Percentiles rank a stretch among this genome's conserved stretches.
These are phyloP conservation scores for Meteorus colon DNA, from an alignment of 2,888 invertebrate species.

Conservation along the genomic window DNA sequence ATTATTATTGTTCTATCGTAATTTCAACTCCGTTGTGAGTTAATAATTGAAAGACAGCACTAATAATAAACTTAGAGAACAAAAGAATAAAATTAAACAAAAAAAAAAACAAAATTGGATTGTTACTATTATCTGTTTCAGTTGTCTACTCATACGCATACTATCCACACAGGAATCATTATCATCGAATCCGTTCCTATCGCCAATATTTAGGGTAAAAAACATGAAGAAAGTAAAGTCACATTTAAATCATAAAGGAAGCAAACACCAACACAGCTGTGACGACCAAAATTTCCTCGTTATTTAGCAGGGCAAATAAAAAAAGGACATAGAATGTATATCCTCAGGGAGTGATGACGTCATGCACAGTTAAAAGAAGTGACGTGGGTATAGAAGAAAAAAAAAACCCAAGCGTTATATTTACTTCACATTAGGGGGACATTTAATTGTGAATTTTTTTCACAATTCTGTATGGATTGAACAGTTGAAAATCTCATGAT, in stretches of 20 bases:
- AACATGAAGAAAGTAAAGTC: neutral
- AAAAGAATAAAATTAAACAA: neutral
- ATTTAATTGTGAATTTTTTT: neutral
- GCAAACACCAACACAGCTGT: neutral
- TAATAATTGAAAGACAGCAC: no score
- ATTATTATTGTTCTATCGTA: neutral
- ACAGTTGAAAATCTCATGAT: neutral
- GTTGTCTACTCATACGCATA: conserved; percentile 59
- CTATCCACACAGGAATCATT: conserved; percentile 43
- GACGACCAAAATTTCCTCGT: neutral
- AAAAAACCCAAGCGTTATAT: neutral
- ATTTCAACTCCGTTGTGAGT: no score
- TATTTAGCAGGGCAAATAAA: neutral
- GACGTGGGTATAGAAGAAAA: neutral
- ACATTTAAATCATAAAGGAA: neutral
- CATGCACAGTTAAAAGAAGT: neutral
- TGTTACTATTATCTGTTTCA: conserved; percentile 57
- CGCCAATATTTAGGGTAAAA: conserved; percentile 28
- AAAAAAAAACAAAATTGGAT: neutral
- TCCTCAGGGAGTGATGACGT: neutral
- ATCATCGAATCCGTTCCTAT: conserved; percentile 26
- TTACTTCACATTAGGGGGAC: neutral
- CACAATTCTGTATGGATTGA: neutral
- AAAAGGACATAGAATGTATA: neutral
- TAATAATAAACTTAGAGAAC: neutral